phyloP scores from a whole-genome alignment of 2,113 vertebrate genomes.

The Cinclus mexicanus region DNA sequence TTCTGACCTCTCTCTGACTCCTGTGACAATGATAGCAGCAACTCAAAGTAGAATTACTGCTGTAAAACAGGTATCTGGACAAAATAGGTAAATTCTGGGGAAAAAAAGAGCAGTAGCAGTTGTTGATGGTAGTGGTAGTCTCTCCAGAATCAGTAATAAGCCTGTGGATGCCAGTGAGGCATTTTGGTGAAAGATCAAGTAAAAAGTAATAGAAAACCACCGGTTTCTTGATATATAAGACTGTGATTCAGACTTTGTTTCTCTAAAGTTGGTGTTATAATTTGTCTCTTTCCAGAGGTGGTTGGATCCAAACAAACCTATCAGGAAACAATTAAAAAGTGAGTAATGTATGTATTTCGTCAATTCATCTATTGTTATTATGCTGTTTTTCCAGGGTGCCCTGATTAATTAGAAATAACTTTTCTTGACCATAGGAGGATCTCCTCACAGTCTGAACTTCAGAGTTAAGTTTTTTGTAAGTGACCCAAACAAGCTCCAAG shows the following conservation, averaged over 20 bases:
- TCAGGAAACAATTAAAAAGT: constrained; percentile 99
- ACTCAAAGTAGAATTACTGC: not conserved
- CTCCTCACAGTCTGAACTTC: constrained; percentile 94
- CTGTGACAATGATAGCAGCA: not conserved
- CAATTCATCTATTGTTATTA: constrained; percentile 32
- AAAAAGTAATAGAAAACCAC: not conserved
- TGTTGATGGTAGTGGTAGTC: not conserved
- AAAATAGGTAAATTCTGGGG: not conserved
- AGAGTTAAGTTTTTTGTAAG: constrained; percentile 99
- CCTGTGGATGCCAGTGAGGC: not conserved
- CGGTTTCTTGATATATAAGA: not conserved
- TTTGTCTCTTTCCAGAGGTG: constrained; percentile 88
- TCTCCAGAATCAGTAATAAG: not conserved
- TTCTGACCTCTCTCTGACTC: not conserved
- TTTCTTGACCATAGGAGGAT: constrained; percentile 85
- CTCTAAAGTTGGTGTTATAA: constrained; percentile 27
- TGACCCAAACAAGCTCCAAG: constrained; percentile 95
- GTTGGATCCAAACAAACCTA: constrained; percentile 97
- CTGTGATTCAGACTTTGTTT: not conserved
- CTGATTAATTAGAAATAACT: constrained; percentile 72
- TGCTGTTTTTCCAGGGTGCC: constrained; percentile 36
- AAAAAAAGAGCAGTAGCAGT: not conserved
- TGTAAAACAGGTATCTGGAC: not conserved
- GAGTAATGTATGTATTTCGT: constrained; percentile 75
- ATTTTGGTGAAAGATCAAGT: not conserved